A percentile compares a stretch with the other conserved stretches of the same genome.
These are phyloP conservation scores for Xestoiulus laeticollis DNA, from an alignment of 2,888 invertebrate genomes.

Conservation along the genomic window DNA sequence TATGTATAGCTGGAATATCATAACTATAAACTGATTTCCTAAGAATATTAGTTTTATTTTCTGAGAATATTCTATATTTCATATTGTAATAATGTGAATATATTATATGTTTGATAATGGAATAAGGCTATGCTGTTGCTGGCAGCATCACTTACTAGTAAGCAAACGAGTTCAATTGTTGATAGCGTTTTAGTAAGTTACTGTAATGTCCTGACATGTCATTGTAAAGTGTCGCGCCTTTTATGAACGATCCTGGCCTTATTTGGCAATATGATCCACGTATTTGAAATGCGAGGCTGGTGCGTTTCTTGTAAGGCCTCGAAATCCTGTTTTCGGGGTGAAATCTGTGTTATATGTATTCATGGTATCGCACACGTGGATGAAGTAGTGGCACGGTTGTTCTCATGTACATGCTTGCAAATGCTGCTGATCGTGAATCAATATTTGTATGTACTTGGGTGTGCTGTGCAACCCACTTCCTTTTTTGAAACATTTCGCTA, in stretches of 20 bases:
- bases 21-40: too few species aligned
- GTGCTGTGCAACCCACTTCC: not conserved
- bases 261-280: not conserved
- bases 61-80: too few species aligned
- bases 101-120: too few species aligned
- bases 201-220: too few species aligned
- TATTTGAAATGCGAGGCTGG: not conserved
- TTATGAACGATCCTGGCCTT: not conserved
- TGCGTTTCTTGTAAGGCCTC: not conserved
- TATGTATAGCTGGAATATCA: too few species aligned
- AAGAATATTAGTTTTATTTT: too few species aligned
- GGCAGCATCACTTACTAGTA: too few species aligned
- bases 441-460: constrained; percentile 7
- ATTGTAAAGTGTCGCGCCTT: not conserved
- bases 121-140: too few species aligned
- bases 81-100: too few species aligned
- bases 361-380: not conserved
- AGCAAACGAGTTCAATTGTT: too few species aligned
- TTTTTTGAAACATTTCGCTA: constrained; percentile 3
- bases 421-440: not conserved
- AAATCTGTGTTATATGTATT: not conserved
- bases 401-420: not conserved
- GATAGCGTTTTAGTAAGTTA: too few species aligned
- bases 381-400: not conserved
- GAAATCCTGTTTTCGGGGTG: not conserved